A percentile compares a stretch with the other conserved stretches of the same genome.
Conservation (phyloP, 2,797 vertebrate species). For the Xerus rutilus region DNA sequence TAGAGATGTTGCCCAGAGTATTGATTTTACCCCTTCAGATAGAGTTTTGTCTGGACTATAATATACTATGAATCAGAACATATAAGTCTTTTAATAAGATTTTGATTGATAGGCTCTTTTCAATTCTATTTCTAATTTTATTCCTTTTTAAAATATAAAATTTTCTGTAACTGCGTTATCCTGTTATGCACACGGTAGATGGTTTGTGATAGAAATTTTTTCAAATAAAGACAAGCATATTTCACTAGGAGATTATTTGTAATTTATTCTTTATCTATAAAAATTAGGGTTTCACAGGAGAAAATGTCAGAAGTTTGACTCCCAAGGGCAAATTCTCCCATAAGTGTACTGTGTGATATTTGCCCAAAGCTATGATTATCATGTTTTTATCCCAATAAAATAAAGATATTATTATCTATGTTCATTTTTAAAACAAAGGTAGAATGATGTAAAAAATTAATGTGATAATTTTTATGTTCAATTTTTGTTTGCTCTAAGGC, state of each 20-base stretch:
- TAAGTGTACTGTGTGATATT: background rate
- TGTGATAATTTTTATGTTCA: background rate
- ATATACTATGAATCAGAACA: background rate
- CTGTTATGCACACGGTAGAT: background rate
- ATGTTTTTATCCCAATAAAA: background rate
- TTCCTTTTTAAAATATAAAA: background rate
- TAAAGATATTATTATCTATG: background rate
- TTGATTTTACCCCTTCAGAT: background rate
- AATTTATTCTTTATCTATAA: background rate
- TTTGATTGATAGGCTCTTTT: background rate
- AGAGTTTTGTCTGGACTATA: background rate
- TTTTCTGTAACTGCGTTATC: background rate
- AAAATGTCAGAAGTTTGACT: background rate
- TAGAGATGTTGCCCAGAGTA: background rate
- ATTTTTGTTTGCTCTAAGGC: background rate
- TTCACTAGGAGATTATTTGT: background rate
- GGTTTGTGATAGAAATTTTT: background rate
- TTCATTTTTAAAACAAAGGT: slow-evolving; percentile 6
- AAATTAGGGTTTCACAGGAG: background rate
- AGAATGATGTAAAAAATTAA: background rate
- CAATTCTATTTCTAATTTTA: slow-evolving; percentile 1
- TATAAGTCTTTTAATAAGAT: background rate
- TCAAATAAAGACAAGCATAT: background rate
- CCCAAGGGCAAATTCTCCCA: background rate
- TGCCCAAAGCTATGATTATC: background rate